Evolutionary conservation across 2,888 invertebrate genomes (phyloP).

Genomic region (Alitta virens): DNA sequence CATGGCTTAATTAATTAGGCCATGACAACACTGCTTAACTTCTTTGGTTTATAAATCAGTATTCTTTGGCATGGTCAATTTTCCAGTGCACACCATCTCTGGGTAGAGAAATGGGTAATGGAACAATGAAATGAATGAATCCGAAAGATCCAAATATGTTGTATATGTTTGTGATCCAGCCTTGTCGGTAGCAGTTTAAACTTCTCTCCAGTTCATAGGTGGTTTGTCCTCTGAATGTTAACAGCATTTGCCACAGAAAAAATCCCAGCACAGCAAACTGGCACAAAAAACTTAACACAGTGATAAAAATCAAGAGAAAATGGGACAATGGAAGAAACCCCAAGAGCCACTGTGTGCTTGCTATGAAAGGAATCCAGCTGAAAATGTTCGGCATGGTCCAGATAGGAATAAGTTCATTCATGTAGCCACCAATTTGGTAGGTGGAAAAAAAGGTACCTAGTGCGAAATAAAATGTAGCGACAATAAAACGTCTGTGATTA

Average conservation of each 20-base stretch:
- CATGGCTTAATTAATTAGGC: too few species aligned
- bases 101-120: conserved; percentile 36
- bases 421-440: too few species aligned
- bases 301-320: too few species aligned
- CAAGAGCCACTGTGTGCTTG: too few species aligned
- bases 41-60: too few species aligned
- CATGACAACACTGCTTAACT: too few species aligned
- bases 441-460: background rate
- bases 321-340: too few species aligned
- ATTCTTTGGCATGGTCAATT: background rate
- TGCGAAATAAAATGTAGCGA: conserved; percentile 2
- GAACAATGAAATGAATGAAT: conserved; percentile 43
- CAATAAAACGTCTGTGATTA: conserved; percentile 7
- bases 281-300: too few species aligned
- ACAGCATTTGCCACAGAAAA: conserved; percentile 35
- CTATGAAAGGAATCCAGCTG: too few species aligned
- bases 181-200: conserved; percentile 31
- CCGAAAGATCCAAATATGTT: conserved; percentile 46
- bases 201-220: conserved; percentile 41
- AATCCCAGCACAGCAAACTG: too few species aligned
- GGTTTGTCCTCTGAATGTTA: conserved; percentile 39
- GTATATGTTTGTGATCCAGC: conserved; percentile 31
- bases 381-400: too few species aligned
- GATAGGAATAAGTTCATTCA: too few species aligned
- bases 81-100: conserved; percentile 44